Evolutionary conservation across 2,113 vertebrate species (phyloP).

Genomic region (Vanacampus margaritifer): DNA sequence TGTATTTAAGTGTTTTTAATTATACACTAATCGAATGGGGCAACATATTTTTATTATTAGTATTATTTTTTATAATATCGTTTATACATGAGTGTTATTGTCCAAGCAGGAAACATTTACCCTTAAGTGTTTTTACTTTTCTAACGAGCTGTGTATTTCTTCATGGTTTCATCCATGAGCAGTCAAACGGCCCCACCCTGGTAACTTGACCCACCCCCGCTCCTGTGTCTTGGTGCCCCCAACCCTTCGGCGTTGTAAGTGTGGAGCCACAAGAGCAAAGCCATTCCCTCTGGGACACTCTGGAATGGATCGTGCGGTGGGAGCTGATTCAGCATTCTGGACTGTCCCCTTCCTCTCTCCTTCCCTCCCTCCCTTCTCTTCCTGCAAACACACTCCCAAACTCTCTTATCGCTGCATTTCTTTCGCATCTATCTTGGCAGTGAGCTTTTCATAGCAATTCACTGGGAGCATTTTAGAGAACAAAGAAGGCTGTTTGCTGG

Average conservation of each 20-base stretch:
- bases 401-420: constrained; percentile 46
- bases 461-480: constrained; percentile 40
- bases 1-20: no score
- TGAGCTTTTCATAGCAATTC: constrained; percentile 31
- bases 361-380: neutral
- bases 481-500: constrained; percentile 6
- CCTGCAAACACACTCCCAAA: neutral
- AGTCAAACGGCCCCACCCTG: constrained; percentile 11
- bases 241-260: constrained; percentile 49
- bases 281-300: constrained; percentile 54
- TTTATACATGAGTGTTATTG: no score
- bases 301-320: constrained; percentile 51
- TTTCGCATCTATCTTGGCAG: constrained; percentile 17
- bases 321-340: constrained; percentile 57
- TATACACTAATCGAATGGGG: no score
- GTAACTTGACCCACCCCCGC: constrained; percentile 42
- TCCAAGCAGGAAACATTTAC: neutral
- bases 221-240: constrained; percentile 32
- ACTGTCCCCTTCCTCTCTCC: constrained; percentile 15
- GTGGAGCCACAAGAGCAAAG: constrained; percentile 43
- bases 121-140: neutral
- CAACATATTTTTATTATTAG: no score
- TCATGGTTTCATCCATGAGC: constrained; percentile 24
- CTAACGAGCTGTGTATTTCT: constrained; percentile 10
- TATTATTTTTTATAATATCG: no score